phyloP scores from a whole-genome alignment of 2,797 vertebrate species.

The Notamacropus eugenii region DNA sequence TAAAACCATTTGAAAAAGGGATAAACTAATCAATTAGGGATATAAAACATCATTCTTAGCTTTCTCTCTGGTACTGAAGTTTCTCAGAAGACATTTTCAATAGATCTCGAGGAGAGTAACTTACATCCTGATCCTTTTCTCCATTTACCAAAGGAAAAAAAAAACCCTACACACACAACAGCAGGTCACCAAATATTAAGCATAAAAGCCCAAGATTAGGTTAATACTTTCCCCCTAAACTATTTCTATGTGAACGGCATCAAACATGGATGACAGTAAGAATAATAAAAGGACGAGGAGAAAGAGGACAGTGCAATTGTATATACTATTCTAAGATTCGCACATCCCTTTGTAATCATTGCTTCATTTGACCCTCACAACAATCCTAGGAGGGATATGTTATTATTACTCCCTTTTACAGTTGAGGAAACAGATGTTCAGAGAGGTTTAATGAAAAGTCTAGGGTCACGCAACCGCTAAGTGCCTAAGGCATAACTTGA shows the following conservation, averaged over 20 bases:
- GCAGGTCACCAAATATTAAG: not conserved
- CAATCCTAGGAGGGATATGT: not conserved
- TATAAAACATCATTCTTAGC: not conserved
- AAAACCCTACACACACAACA: not conserved
- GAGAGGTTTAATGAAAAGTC: not conserved
- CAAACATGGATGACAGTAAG: not conserved
- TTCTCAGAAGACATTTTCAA: not conserved
- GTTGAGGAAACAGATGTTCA: not conserved
- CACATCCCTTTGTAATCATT: not conserved
- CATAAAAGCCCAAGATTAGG: not conserved
- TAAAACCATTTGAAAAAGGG: not conserved
- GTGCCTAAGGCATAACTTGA: not conserved
- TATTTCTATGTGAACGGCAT: not conserved
- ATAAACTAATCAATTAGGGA: not conserved
- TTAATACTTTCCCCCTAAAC: not conserved
- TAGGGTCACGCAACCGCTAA: not conserved
- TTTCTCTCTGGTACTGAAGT: not conserved
- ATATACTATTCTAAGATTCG: not conserved
- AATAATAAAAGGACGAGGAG: not conserved
- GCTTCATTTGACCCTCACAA: not conserved
- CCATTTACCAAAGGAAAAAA: not conserved
- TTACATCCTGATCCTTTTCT: not conserved
- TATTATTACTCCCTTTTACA: not conserved
- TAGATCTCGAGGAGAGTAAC: not conserved
- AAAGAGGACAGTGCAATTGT: not conserved